phyloP scores from a whole-genome alignment of 2,113 vertebrate species.

The Paradoxurus hermaphroditus region DNA sequence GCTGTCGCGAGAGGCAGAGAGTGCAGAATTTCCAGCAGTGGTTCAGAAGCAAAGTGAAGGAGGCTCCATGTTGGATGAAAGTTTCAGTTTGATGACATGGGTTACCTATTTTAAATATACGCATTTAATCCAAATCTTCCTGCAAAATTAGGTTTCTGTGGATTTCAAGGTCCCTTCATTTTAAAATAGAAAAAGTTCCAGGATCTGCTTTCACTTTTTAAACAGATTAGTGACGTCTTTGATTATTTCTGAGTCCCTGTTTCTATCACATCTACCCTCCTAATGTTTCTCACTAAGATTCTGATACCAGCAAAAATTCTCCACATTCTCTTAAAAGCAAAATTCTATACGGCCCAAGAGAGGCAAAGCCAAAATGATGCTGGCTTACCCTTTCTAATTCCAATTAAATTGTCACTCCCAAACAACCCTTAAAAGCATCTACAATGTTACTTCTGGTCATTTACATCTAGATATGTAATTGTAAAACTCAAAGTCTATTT shows the following conservation, averaged over 20 bases:
- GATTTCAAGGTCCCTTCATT: not conserved
- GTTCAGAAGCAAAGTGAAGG: not conserved
- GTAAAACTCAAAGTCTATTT: not conserved
- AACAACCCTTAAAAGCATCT: not conserved
- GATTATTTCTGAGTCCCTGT: not conserved
- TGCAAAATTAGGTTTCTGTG: not conserved
- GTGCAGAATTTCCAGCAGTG: not conserved
- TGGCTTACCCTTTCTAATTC: not conserved
- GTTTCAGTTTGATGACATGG: not conserved
- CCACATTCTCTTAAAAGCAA: not conserved
- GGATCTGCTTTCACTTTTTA: not conserved
- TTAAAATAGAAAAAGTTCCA: not conserved
- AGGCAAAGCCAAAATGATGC: not conserved
- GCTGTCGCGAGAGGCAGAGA: not conserved
- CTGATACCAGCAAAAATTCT: not conserved
- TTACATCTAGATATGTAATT: not conserved
- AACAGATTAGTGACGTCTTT: not conserved
- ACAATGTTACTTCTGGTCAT: not conserved
- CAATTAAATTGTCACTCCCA: not conserved
- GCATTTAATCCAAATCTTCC: not conserved
- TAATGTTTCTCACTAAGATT: not conserved
- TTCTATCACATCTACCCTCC: not conserved
- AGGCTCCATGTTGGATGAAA: not conserved
- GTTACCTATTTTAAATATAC: not conserved
- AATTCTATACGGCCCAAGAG: not conserved